Evolutionary conservation across 2,113 vertebrate genomes (phyloP), one percentile per base, ranked within the genome.

Genomic region (Cephalopholis sonnerati): DNA sequence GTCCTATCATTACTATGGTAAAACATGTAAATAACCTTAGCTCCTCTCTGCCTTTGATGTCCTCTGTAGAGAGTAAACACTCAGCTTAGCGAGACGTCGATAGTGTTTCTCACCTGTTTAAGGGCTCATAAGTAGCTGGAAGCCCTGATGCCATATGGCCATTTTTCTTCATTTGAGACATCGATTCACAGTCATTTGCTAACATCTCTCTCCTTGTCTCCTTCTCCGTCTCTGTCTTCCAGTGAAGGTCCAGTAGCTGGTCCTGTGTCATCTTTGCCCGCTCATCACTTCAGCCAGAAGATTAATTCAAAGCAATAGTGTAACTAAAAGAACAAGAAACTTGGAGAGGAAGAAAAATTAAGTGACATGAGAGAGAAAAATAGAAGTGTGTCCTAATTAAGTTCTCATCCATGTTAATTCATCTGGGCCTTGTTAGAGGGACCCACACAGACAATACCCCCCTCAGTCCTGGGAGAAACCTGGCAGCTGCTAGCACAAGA

Each of bases 11-110:
- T 86, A 84, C 82, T 79, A 84, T 87, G 90, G 70, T 89, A 91
- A 91, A 87, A 89, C 80, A 87, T 87, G 81, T 83, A 89, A 91
- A 91, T 84, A 71, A 82, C 57, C 84, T 69, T 24, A 70, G 72
- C 79, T 57, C 9, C 76, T 62, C 81, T 20, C 46, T 39, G 64
- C 77, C 79, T 86, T 87, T 87, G 69, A 91, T 81, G 88, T 88
- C 73, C 25, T 81, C 73, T 61, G 74, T 25, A 48, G 39, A 74
- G 68, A 80, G 81, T 83, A 89, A 87, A 89, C 82, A 77, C 36
- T 57, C 73, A 44, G 79, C 82, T 89, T 74, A 84, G 84, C 7
- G 25, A 64, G 24, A 55, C 4, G 57, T 85, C 81, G 13, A 87
- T 74, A 74, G 59, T 62, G 32, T 53, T 86, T 89, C 75, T 86